These are phyloP conservation scores for Fregata magnificens DNA, from an alignment of 2,113 vertebrate genomes.

Conservation along the genomic window DNA sequence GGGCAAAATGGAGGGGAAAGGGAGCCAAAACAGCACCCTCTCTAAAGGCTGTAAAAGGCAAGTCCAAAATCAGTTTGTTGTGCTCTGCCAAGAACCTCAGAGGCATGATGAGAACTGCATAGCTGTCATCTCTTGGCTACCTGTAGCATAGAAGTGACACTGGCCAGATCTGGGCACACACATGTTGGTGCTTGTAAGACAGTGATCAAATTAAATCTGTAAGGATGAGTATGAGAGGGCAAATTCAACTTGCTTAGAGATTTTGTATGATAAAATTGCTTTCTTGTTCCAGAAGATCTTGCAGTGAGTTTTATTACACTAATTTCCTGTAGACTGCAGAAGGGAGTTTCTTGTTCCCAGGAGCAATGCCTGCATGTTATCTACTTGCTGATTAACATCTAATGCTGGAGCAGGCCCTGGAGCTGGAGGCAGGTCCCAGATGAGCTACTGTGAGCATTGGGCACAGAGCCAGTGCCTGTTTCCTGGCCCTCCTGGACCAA, in stretches of 20 bases:
- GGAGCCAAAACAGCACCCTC: background rate
- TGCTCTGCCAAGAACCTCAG: background rate
- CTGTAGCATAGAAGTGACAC: background rate
- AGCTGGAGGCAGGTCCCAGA: background rate
- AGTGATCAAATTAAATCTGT: background rate
- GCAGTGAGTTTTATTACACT: background rate
- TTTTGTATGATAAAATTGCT: background rate
- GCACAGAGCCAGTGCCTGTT: background rate
- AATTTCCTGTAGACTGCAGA: background rate
- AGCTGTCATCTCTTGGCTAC: background rate
- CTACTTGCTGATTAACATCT: constrained; percentile 31
- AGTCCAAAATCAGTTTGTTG: background rate
- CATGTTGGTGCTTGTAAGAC: background rate
- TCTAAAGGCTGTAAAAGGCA: background rate
- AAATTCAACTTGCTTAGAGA: background rate
- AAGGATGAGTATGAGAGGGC: background rate
- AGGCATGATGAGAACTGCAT: background rate
- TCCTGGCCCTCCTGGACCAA: background rate
- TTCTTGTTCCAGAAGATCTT: background rate
- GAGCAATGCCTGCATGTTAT: background rate
- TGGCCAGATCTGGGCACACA: background rate
- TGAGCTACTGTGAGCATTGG: background rate
- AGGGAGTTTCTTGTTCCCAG: background rate
- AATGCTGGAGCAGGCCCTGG: background rate
- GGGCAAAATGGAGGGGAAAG: background rate